Evolutionary conservation across 2,888 invertebrate species (phyloP).

Genomic region (Megalurothrips usitatus): DNA sequence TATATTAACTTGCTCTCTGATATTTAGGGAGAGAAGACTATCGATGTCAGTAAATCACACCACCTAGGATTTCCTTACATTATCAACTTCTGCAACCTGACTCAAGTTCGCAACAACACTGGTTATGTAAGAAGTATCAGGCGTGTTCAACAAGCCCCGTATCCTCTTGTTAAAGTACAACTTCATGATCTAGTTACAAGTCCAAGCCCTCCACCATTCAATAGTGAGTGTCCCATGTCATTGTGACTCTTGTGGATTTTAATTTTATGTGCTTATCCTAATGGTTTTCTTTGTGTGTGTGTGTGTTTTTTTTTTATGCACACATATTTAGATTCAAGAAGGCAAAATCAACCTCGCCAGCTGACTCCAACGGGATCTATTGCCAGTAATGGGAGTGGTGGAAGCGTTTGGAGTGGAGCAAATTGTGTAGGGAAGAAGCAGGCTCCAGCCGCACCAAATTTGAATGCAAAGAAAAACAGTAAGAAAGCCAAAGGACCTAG

Average conservation of each 20-base stretch:
- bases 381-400: conserved; percentile 33
- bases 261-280: not conserved
- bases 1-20: conserved; percentile 34
- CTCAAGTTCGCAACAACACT: conserved; percentile 67
- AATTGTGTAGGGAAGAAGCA: conserved; percentile 40
- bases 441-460: conserved; percentile 44
- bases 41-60: conserved; percentile 66
- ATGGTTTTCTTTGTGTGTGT: not conserved
- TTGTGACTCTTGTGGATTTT: not conserved
- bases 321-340: not conserved
- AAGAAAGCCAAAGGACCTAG: conserved; percentile 49
- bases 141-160: conserved; percentile 74
- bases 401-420: conserved; percentile 35
- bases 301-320: not conserved
- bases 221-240: not conserved
- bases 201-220: not conserved
- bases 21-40: conserved; percentile 62
- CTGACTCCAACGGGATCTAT: not conserved
- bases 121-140: conserved; percentile 67
- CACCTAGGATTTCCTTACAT: conserved; percentile 63
- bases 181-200: conserved; percentile 45
- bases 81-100: conserved; percentile 69
- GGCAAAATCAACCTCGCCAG: not conserved
- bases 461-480: conserved; percentile 47
- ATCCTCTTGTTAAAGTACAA: conserved; percentile 69